A percentile compares a stretch with the other conserved stretches of the same genome.
Evolutionary conservation across 2,888 invertebrate genomes (phyloP).

Genomic region (Agrypnus murinus): DNA sequence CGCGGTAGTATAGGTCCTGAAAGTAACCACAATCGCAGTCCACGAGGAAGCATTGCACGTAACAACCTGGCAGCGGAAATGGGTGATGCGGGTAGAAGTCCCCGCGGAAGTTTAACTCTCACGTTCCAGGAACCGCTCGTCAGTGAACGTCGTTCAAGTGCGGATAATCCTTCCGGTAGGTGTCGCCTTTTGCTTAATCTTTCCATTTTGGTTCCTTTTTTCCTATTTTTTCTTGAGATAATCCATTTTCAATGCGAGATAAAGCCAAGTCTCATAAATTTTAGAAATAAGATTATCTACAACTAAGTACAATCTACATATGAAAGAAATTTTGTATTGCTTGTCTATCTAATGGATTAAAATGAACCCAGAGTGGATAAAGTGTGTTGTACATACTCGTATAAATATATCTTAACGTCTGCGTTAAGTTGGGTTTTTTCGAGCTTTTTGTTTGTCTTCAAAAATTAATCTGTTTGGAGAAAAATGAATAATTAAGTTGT

Average conservation of each 20-base stretch:
- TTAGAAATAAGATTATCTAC: background rate
- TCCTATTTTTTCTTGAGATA: conserved; percentile 18
- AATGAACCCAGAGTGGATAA: too few relatives aligned
- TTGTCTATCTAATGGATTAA: background rate
- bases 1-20: conserved; percentile 77
- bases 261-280: conserved; percentile 12
- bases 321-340: conserved; percentile 13
- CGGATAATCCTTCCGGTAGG: conserved; percentile 75
- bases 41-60: conserved; percentile 77
- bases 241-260: conserved; percentile 17
- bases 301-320: background rate
- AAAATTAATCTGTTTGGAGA: too few relatives aligned
- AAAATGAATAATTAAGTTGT: too few relatives aligned
- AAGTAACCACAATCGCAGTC: conserved; percentile 74
- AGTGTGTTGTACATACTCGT: too few relatives aligned
- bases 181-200: conserved; percentile 26
- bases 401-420: too few relatives aligned
- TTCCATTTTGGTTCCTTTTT: conserved; percentile 4
- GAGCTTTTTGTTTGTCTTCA: too few relatives aligned
- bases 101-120: conserved; percentile 76
- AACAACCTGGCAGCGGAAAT: conserved; percentile 71
- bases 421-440: too few relatives aligned
- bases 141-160: conserved; percentile 75
- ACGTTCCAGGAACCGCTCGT: conserved; percentile 78
- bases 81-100: conserved; percentile 71